phyloP scores from a whole-genome alignment of 1,140 invertebrate genomes.

The Lethrus apterus region DNA sequence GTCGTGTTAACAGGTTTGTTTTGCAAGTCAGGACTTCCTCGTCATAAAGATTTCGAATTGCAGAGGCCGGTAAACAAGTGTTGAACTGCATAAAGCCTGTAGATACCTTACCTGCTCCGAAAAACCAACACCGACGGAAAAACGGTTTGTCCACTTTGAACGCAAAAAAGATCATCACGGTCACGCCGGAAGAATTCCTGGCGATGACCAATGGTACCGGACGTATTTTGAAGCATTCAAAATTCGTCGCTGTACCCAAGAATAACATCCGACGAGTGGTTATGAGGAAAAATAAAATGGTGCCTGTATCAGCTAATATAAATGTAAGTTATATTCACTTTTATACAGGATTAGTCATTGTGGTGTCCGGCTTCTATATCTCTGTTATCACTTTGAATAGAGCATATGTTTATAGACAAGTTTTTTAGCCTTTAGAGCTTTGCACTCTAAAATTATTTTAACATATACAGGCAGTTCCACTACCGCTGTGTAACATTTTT shows the following conservation, averaged over 20 bases:
- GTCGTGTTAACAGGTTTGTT: slow-evolving; percentile 64
- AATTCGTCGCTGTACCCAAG: slow-evolving; percentile 16
- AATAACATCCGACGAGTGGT: slow-evolving; percentile 39
- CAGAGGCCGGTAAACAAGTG: slow-evolving; percentile 68
- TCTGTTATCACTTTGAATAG: no score
- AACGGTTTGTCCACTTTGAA: slow-evolving; percentile 30
- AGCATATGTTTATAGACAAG: no score
- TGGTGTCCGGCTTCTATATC: no score
- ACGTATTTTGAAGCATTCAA: slow-evolving; percentile 14
- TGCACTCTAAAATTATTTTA: no score
- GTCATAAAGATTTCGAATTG: slow-evolving; percentile 16
- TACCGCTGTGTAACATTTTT: no score
- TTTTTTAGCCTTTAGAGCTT: no score
- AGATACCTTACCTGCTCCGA: slow-evolving; percentile 36
- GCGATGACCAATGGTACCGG: slow-evolving; percentile 31
- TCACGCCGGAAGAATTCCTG: slow-evolving; percentile 36
- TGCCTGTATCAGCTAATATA: slow-evolving; percentile 23
- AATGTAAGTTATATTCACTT: slow-evolving; percentile 24
- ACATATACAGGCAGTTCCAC: no score
- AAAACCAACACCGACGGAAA: no score
- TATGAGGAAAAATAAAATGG: slow-evolving; percentile 40
- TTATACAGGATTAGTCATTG: neutral
- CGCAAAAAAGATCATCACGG: slow-evolving; percentile 36
- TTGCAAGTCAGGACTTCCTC: slow-evolving; percentile 10
- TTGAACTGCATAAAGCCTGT: slow-evolving; percentile 52